These are phyloP conservation scores for Cosmia trapezina DNA, from an alignment of 2,888 invertebrate genomes.

Conservation along the genomic window DNA sequence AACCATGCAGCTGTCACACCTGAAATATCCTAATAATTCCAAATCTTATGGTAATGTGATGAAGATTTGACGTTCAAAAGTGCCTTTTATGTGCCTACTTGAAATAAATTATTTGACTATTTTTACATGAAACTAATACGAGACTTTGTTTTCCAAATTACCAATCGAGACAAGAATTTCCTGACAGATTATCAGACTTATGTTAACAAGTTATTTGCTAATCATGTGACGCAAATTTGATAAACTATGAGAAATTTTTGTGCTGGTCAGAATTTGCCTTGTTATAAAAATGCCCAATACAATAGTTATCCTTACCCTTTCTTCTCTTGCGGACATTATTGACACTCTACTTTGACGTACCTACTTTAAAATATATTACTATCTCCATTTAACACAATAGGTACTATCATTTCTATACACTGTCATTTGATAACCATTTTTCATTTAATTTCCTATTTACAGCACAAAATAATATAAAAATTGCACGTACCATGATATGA, in stretches of 20 bases:
- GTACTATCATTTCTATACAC: not conserved
- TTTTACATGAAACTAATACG: not conserved
- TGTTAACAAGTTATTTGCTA: no score
- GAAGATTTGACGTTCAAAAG: no score
- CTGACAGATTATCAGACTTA: not conserved
- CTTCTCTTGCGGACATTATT: not conserved
- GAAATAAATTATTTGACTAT: no score
- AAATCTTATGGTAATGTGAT: not conserved
- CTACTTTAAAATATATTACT: not conserved
- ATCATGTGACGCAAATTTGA: not conserved
- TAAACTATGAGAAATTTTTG: not conserved
- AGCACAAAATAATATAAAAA: no score
- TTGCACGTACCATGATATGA: no score
- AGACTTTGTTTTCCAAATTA: not conserved
- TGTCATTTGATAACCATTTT: no score
- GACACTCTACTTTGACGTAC: not conserved
- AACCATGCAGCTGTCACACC: not conserved
- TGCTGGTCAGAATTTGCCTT: not conserved
- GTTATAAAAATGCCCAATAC: not conserved
- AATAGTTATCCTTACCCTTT: not conserved
- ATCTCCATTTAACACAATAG: not conserved
- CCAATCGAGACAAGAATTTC: not conserved
- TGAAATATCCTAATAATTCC: not conserved
- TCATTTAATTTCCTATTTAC: no score
- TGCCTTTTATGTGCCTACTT: no score